Evolutionary conservation across 2,797 vertebrate genomes (phyloP), one percentile per base, ranked within the genome.

Genomic region (Sus cebifrons): DNA sequence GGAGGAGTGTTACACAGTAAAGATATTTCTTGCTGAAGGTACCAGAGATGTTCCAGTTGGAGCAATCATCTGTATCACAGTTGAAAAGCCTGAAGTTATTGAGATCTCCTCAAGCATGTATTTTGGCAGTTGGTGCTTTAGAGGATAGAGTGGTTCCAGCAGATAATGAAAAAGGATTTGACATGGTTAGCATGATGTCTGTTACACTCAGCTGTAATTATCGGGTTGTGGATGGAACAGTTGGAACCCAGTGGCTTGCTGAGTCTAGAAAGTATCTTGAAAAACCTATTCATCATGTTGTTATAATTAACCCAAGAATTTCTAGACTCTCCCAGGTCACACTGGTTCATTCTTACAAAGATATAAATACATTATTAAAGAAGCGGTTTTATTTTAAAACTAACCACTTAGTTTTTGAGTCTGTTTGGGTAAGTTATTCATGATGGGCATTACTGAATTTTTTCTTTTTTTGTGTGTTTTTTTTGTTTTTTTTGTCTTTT

Each of bases 181-280:
- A 99, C 0, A 99, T 99, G 83, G 99, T 99, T 98, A 99, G 97
- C 79, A 56, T 99, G 98, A 99, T 99, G 99, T 99, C 99, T 0
- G 99, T 99, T 95, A 99, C 99, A 0, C 99, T 99, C 92, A 99
- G 99, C 98, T 99, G 99, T 97, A 99, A 99, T 97, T 99, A 99
- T 95, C 99, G 99, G 27, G 99, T 99, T 92, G 99, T 99, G 94
- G 99, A 99, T 0, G 99, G 99, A 78, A 99, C 99, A 1, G 99
- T 99, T 27, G 99, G 99, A 10, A 99, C 99, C 1, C 99, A 99
- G 98, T 99, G 99, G 99, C 99, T 99, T 75, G 99, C 99, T 2
- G 99, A 99, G 97, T 99, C 99, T 99, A 99, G 99, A 97, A 99
- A 99, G 97, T 99, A 99, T 98, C 98, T 99, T 98, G 99, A 99